These are phyloP conservation scores for Penelope pileata DNA, from an alignment of 2,113 vertebrate species.

Conservation along the genomic window DNA sequence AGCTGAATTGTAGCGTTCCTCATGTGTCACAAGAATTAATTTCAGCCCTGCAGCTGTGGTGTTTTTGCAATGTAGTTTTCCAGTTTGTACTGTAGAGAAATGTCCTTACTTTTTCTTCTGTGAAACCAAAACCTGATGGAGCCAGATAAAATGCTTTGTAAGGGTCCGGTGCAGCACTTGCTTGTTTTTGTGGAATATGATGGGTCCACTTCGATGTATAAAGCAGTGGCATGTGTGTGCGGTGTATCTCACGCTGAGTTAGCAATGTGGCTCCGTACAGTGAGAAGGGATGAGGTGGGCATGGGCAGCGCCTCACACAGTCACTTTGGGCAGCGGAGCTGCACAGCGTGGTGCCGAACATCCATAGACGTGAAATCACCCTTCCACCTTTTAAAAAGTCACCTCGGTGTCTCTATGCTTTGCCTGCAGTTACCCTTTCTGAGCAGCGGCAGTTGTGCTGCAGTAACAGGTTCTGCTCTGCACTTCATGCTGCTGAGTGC, in stretches of 20 bases:
- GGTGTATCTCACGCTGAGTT: not conserved
- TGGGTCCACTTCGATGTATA: not conserved
- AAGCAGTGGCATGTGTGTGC: fast-evolving
- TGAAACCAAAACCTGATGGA: not conserved
- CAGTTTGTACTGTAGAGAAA: not conserved
- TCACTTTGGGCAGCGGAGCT: not conserved
- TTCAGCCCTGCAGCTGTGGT: not conserved
- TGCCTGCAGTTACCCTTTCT: not conserved
- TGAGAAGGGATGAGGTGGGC: not conserved
- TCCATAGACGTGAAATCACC: not conserved
- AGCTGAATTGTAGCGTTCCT: not conserved
- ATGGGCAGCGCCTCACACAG: not conserved
- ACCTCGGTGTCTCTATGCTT: not conserved
- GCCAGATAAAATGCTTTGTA: not conserved
- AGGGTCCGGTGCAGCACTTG: not conserved
- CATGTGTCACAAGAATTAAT: not conserved
- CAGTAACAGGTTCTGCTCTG: not conserved
- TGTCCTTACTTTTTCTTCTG: not conserved
- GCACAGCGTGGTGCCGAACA: not conserved
- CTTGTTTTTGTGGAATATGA: not conserved
- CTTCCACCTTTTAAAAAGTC: not conserved
- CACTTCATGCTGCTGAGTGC: not conserved
- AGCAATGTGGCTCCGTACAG: not conserved
- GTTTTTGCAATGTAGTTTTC: not conserved
- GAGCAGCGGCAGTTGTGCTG: not conserved